Base-by-base conservation (phyloP, 2,113 vertebrate species). In the Hymenochirus boettgeri region DNA sequence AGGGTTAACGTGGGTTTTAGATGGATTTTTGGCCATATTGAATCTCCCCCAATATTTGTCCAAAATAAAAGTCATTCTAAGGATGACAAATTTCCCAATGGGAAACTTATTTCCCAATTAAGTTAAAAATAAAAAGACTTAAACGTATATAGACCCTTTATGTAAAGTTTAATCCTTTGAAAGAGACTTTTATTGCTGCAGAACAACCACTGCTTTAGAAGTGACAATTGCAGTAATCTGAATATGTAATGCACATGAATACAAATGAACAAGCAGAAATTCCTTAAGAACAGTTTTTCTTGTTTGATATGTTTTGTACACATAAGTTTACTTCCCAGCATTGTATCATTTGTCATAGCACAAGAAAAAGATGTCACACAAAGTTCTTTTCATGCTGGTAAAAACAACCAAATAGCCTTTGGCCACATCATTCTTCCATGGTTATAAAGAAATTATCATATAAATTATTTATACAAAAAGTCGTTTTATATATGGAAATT, bases 381-480 rank as follows among this genome's bases (percentile, higher is more conserved):
- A 31, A 39, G 56, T 53, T 59, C 55, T 42, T 67, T 53, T 69
- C 65, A 69, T 60, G 65, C 48, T 69, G 65, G 23, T 69, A 53
- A 15, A 53, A 60, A 52, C 35, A 69, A 69, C 59, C 56, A 69
- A 69, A 69, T 69, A 59, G 47, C 65, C 59, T 53, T 60, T 60
- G 52, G 65, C 65, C 23, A 60, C 57, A 23, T 29, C 24, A 59
- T 18, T 52, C 10, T 57, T 57, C 23, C 22, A n/a, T 51, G 29
- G 2, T 66, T 57, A 50, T 18, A 22, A 59, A 69, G 42, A 60
- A 52, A 69, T 53, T 52, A 42, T 48, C 59, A 45, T 23, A 53
- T 31, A 42, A 29, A 29, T 59, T 45, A 23, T n/a, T n/a, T n/a
- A n/a, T 17, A 3, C n/a, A n/a, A 42, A 3, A 42, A 42, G 39